Evolutionary conservation across 2,888 invertebrate genomes (phyloP), one percentile per base, ranked within the genome.

Genomic region (Cataglyphis cursor): DNA sequence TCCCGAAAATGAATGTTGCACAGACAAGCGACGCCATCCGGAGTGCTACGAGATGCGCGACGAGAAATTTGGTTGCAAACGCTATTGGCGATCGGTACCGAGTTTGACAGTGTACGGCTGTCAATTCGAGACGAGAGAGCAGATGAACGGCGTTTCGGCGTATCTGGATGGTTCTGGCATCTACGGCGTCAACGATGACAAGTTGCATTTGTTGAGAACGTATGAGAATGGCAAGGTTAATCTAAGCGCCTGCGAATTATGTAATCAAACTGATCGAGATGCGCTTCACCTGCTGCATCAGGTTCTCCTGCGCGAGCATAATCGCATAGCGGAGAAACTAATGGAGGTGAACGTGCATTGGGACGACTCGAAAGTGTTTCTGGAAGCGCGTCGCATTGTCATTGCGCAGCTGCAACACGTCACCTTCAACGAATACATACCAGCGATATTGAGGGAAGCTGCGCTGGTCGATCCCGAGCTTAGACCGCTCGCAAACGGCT

Each of bases 131-230:
- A 95, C 96, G 85, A 96, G 98, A 66, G 97, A 98, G 90, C 98
- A 98, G 93, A 97, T 98, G 97, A 98, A 98, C 94, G 95, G 97
- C 83, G 98, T 97, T 0, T 97, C 98, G 0, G 96, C 97, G 1
- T 98, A 97, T 93, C 95, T 98, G 81, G 98, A 98, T 92, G 98
- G 97, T 0, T 98, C 98, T 0, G 97, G 97, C 0, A 95, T 98
- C 75, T 98, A 98, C 93, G 98, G 98, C 15, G 96, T 96, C 85
- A 97, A 97, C 0, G 97, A 97, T 74, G 96, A 97, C 85, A 97
- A 97, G 88, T 95, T 97, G 2, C 96, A 97, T 72, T 96, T 96
- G 0, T 93, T 98, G 5, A 95, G 98, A 41, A 96, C 97, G 0
- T 97, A 97, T 92, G 96, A 96, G 78, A 96, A 96, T 15, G 98